Evolutionary conservation across 2,888 invertebrate species (phyloP).

Genomic region (Dicycla oo): DNA sequence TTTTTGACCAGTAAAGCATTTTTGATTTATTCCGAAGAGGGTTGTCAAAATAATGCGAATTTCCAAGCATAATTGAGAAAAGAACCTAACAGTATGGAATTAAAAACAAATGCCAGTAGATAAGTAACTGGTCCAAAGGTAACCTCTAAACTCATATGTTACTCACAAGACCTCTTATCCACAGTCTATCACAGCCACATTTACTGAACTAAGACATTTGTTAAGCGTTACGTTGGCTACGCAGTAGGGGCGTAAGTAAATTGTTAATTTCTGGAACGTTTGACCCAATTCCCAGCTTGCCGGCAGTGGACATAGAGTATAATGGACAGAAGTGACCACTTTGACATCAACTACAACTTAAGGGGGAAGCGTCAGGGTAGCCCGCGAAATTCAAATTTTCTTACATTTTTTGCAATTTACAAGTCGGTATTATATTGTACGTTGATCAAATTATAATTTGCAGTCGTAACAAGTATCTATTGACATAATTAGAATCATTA

Average conservation of each 20-base stretch:
- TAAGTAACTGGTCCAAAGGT: no score
- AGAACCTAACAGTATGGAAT: neutral
- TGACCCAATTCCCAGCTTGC: conserved; percentile 75
- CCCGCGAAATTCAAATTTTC: no score
- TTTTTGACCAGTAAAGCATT: no score
- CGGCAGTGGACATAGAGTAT: conserved; percentile 66
- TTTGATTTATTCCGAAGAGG: no score
- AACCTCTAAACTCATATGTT: neutral
- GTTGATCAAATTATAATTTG: no score
- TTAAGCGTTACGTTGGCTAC: conserved; percentile 57
- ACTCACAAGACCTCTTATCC: neutral
- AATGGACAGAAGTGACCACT: conserved; percentile 28
- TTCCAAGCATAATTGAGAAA: neutral
- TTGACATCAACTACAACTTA: neutral
- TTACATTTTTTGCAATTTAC: no score
- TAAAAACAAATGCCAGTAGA: neutral
- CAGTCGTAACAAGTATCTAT: no score
- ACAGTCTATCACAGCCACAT: conserved; percentile 28
- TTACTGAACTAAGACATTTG: conserved; percentile 48
- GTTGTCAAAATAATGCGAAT: no score
- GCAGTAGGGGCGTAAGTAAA: conserved; percentile 73
- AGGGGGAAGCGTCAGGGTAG: no score
- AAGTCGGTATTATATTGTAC: no score
- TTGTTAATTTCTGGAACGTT: conserved; percentile 81
- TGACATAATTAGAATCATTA: no score